phyloP scores from a whole-genome alignment of 1,140 invertebrate species.

The Aplysia californica region DNA sequence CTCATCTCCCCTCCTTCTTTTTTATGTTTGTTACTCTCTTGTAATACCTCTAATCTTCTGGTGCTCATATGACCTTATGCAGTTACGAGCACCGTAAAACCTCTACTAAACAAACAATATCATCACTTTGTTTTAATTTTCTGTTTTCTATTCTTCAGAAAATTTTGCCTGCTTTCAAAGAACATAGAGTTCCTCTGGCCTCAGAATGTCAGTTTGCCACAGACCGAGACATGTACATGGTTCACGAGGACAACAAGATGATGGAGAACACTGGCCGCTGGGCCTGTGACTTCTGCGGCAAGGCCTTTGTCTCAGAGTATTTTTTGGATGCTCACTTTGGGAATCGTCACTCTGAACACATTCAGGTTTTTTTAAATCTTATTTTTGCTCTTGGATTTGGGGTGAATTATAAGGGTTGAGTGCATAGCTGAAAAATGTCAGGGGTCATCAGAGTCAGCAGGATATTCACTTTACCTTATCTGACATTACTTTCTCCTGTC shows the following conservation, averaged over 20 bases:
- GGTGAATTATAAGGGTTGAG: background rate
- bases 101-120: no score
- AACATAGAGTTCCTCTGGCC: slow-evolving; percentile 83
- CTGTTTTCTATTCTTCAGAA: slow-evolving; percentile 71
- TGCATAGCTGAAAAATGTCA: no score
- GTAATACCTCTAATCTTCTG: no score
- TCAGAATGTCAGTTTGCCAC: slow-evolving; percentile 91
- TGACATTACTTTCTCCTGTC: no score
- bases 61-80: no score
- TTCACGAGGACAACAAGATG: slow-evolving; percentile 75
- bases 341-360: slow-evolving; percentile 85
- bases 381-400: background rate
- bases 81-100: no score
- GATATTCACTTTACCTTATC: no score
- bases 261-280: slow-evolving; percentile 78
- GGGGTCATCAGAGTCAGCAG: no score
- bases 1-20: no score
- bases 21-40: no score
- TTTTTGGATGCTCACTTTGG: slow-evolving; percentile 91
- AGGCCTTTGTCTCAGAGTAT: slow-evolving; percentile 90
- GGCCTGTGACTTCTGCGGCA: slow-evolving; percentile 92
- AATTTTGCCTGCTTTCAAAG: slow-evolving; percentile 88
- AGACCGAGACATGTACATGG: slow-evolving; percentile 85
- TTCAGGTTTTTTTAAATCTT: slow-evolving; percentile 79
- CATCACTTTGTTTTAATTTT: background rate